phyloP scores from a whole-genome alignment of 2,113 vertebrate genomes.

The Scortum barcoo region DNA sequence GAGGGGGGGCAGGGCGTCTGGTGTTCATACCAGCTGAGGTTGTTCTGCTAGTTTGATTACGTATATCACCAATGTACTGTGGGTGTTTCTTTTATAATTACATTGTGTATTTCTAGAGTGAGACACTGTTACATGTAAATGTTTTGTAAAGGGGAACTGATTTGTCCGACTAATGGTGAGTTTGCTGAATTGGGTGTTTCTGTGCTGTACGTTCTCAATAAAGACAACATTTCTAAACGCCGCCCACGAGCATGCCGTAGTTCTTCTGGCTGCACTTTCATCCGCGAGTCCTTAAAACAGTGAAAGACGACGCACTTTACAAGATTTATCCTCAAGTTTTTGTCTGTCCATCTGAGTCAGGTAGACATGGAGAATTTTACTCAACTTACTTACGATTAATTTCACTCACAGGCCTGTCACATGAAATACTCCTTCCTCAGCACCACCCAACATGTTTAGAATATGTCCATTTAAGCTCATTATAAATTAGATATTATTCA shows the following conservation, averaged over 20 bases:
- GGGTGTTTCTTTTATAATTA: slow-evolving; percentile 54
- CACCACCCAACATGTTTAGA: neutral
- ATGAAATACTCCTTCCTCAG: neutral
- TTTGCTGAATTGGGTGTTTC: slow-evolving; percentile 57
- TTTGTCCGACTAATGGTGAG: slow-evolving; percentile 39
- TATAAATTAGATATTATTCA: neutral
- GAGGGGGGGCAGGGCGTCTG: slow-evolving; percentile 8
- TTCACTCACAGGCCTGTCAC: neutral
- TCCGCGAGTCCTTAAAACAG: neutral
- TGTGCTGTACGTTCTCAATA: slow-evolving; percentile 76
- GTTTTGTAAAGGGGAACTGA: slow-evolving; percentile 59
- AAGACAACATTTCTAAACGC: slow-evolving; percentile 70
- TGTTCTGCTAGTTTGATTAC: slow-evolving; percentile 38
- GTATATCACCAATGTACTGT: slow-evolving; percentile 26
- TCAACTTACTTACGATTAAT: too few relatives aligned
- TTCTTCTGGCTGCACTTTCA: slow-evolving; percentile 1
- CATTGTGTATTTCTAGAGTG: slow-evolving; percentile 34
- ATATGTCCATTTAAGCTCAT: neutral
- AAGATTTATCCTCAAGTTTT: neutral
- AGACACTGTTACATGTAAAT: slow-evolving; percentile 58
- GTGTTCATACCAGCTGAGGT: slow-evolving; percentile 26
- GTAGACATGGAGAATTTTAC: neutral
- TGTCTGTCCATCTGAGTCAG: neutral
- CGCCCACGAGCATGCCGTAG: neutral
- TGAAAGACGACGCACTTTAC: too few relatives aligned